Conservation (phyloP, 1,140 invertebrate species). For the Listronotus bonariensis region DNA sequence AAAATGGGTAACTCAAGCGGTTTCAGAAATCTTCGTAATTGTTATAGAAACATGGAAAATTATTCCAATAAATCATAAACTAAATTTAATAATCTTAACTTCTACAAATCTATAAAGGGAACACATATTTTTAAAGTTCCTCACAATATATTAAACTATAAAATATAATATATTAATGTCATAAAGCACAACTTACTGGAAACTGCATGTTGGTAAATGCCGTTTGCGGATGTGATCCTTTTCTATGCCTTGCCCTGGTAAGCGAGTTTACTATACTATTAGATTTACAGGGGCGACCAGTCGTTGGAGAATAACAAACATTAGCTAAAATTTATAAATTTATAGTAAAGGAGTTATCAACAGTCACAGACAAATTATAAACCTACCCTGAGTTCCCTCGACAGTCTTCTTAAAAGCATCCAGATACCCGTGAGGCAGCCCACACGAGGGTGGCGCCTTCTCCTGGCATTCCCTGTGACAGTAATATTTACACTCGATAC, state of each 20-base stretch:
- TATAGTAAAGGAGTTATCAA: no score
- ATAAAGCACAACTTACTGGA: conserved; percentile 57
- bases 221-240: conserved; percentile 63
- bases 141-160: no score
- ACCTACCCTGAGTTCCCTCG: conserved; percentile 24
- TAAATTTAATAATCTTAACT: no score
- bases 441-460: conserved; percentile 90
- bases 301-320: conserved; percentile 53
- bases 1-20: no score
- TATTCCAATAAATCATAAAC: no score
- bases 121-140: no score
- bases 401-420: conserved; percentile 73
- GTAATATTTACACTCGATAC: conserved; percentile 95
- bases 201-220: conserved; percentile 65
- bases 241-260: conserved; percentile 46
- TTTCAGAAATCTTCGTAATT: no score
- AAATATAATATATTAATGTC: no score
- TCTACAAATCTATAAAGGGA: no score
- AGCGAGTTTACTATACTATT: conserved; percentile 50
- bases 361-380: no score
- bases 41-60: no score
- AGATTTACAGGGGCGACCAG: conserved; percentile 47
- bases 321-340: conserved; percentile 8
- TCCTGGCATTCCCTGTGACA: conserved; percentile 86
- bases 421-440: conserved; percentile 81